Percentiles rank a stretch among this genome's conserved stretches.
Evolutionary conservation across 2,797 vertebrate species (phyloP).

Genomic region (Chelonia mydas): DNA sequence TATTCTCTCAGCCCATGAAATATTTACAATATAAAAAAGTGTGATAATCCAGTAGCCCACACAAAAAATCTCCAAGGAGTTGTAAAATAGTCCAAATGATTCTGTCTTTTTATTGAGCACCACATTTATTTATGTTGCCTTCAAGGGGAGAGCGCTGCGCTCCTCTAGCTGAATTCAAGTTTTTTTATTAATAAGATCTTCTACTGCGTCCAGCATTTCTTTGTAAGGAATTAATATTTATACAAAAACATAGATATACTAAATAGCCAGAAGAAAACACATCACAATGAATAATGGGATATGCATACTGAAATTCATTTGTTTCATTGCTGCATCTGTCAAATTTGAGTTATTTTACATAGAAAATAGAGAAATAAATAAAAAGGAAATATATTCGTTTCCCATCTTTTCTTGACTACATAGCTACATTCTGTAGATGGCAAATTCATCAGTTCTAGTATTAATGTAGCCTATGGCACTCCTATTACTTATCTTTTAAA

Average conservation of each 20-base stretch:
- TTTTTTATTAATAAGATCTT: neutral
- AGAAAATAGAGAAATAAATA: neutral
- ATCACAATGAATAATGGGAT: neutral
- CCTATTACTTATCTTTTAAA: neutral
- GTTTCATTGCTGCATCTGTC: neutral
- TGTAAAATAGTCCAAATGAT: neutral
- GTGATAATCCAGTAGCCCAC: neutral
- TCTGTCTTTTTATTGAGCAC: neutral
- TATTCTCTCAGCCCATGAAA: neutral
- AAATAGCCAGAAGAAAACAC: neutral
- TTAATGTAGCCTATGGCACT: neutral
- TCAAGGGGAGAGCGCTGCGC: neutral
- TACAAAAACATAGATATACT: neutral
- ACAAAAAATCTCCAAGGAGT: neutral
- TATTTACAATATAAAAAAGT: neutral
- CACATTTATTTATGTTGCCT: neutral
- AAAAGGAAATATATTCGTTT: neutral
- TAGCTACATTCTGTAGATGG: neutral
- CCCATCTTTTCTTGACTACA: neutral
- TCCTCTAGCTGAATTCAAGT: neutral
- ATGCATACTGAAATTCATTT: neutral
- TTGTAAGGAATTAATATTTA: neutral
- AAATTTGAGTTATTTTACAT: neutral
- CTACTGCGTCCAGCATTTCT: neutral
- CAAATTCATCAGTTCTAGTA: neutral